Percentiles rank a stretch among this genome's conserved stretches.
phyloP scores from a whole-genome alignment of 2,113 vertebrate genomes.

The Riparia riparia region DNA sequence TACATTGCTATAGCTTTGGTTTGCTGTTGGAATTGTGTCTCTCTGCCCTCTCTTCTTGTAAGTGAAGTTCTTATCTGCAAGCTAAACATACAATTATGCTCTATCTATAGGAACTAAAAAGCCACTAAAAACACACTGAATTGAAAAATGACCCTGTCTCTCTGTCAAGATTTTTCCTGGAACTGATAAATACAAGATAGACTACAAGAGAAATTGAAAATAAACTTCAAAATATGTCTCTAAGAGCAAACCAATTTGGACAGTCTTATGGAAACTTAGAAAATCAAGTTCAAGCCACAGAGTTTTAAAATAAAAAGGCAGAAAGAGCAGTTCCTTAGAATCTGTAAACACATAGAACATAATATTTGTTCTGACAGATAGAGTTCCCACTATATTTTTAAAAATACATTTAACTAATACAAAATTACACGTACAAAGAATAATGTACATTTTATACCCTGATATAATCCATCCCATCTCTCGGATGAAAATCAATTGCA shows the following conservation, averaged over 20 bases:
- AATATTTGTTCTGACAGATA: conserved; percentile 38
- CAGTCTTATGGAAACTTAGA: conserved; percentile 17
- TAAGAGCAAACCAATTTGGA: conserved; percentile 22
- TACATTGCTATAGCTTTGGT: neutral
- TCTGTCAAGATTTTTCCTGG: conserved; percentile 37
- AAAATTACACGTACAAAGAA: neutral
- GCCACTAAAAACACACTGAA: neutral
- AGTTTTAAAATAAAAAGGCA: conserved; percentile 6
- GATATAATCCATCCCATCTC: neutral
- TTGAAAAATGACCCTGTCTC: conserved; percentile 9
- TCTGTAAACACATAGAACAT: neutral
- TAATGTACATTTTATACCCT: neutral
- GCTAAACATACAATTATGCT: neutral
- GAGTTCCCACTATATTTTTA: neutral
- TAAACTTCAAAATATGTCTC: neutral
- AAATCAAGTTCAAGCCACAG: conserved; percentile 23
- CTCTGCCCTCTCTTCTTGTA: neutral
- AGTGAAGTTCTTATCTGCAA: neutral
- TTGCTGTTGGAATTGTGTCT: neutral
- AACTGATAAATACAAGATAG: conserved; percentile 35
- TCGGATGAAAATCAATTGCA: conserved; percentile 29
- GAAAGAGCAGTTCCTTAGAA: conserved; percentile 25
- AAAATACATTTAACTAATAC: neutral
- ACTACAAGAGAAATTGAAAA: conserved; percentile 36
- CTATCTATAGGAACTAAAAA: neutral